A percentile compares a stretch with the other conserved stretches of the same genome.
phyloP scores from a whole-genome alignment of 2,797 vertebrate species.

The Malacoraja senta region DNA sequence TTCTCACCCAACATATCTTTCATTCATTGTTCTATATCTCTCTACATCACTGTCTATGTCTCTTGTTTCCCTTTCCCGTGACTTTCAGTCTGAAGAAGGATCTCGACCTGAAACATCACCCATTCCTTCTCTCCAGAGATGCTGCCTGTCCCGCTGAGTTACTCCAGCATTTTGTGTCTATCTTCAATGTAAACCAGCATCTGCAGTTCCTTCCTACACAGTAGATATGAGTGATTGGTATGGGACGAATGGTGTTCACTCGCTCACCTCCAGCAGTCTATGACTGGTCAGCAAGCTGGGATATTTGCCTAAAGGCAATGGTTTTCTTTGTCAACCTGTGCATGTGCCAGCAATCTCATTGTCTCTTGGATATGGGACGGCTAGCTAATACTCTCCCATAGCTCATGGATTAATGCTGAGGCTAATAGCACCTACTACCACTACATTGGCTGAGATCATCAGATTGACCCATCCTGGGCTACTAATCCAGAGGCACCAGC shows the following conservation, averaged over 20 bases:
- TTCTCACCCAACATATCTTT: too few species aligned
- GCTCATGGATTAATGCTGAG: not conserved
- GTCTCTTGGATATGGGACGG: not conserved
- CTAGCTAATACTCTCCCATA: not conserved
- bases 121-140: too few species aligned
- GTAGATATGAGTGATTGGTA: not conserved
- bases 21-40: too few species aligned
- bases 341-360: not conserved
- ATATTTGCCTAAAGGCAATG: not conserved
- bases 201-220: too few species aligned
- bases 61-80: too few species aligned
- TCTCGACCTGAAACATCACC: too few species aligned
- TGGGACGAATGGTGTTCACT: not conserved
- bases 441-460: not conserved
- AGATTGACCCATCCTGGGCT: not conserved
- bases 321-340: not conserved
- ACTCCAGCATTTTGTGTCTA: too few species aligned
- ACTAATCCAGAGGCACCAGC: too few species aligned
- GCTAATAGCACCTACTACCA: not conserved
- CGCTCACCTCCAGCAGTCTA: not conserved
- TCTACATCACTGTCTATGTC: too few species aligned
- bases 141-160: too few species aligned
- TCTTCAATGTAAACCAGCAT: too few species aligned
- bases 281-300: not conserved
- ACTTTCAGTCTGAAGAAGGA: too few species aligned